A percentile compares a stretch with the other conserved stretches of the same genome.
phyloP scores from a whole-genome alignment of 2,888 invertebrate species.

The Catocala fraxini region DNA sequence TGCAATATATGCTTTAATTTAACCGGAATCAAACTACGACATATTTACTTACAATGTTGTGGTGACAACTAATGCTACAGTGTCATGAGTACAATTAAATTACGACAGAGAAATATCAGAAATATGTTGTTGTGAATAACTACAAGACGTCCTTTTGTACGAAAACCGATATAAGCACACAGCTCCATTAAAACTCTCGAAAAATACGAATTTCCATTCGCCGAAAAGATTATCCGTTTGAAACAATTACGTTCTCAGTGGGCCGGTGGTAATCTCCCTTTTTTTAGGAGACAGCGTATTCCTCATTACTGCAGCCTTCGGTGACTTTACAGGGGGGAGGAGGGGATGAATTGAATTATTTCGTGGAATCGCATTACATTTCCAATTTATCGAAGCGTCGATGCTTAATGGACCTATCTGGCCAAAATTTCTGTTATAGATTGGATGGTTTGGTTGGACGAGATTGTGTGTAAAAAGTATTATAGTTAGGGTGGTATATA shows the following conservation, averaged over 20 bases:
- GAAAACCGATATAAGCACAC: constrained; percentile 7
- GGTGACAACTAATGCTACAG: too few species aligned
- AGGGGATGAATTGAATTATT: constrained; percentile 47
- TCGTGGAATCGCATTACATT: constrained; percentile 51
- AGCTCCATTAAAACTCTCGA: constrained; percentile 14
- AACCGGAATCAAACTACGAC: too few species aligned
- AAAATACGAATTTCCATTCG: constrained; percentile 46
- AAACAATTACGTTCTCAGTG: constrained; percentile 50
- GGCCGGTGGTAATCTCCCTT: constrained; percentile 43
- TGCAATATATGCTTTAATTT: too few species aligned
- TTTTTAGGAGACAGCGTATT: constrained; percentile 33
- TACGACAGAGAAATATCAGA: neutral
- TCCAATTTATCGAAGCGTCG: constrained; percentile 48
- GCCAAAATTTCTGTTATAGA: constrained; percentile 17
- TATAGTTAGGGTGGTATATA: constrained; percentile 1
- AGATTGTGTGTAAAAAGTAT: constrained; percentile 8
- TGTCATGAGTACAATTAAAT: too few species aligned
- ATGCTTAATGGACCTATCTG: constrained; percentile 34
- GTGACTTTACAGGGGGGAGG: constrained; percentile 42
- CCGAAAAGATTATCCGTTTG: constrained; percentile 50
- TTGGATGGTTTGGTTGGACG: constrained; percentile 4
- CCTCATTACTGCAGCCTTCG: constrained; percentile 43
- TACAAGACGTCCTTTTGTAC: neutral
- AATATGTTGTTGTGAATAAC: neutral
- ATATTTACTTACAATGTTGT: too few species aligned